Percentiles rank a stretch among this genome's conserved stretches.
phyloP scores from a whole-genome alignment of 1,140 invertebrate species.

The Samia ricini region DNA sequence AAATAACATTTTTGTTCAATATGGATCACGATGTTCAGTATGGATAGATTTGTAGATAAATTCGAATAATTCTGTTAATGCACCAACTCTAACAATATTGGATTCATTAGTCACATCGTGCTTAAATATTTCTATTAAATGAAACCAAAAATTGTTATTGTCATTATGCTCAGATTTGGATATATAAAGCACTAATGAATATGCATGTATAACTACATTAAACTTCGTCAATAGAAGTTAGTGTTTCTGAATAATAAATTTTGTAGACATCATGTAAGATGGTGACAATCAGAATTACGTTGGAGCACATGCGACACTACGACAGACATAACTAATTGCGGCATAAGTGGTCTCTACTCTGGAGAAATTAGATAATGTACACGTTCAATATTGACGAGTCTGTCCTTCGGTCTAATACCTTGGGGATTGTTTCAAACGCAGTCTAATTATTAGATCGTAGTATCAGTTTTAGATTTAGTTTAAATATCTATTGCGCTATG shows the following conservation, averaged over 20 bases:
- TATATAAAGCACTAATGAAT: too few species aligned
- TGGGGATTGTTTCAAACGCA: slow-evolving; percentile 32
- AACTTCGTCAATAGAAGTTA: background rate
- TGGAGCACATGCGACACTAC: slow-evolving; percentile 12
- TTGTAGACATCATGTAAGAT: background rate
- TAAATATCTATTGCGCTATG: too few species aligned
- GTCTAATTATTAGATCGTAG: slow-evolving; percentile 22
- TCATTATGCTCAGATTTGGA: too few species aligned
- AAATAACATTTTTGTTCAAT: too few species aligned
- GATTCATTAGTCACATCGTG: too few species aligned
- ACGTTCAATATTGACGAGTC: slow-evolving; percentile 37
- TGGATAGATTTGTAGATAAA: too few species aligned
- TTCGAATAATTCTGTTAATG: too few species aligned
- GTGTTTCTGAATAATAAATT: background rate
- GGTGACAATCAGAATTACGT: background rate
- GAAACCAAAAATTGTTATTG: too few species aligned
- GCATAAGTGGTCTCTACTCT: slow-evolving; percentile 38
- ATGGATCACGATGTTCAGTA: too few species aligned
- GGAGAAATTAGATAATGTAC: slow-evolving; percentile 51
- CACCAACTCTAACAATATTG: too few species aligned
- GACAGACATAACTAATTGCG: slow-evolving; percentile 38
- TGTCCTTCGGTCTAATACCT: slow-evolving; percentile 7
- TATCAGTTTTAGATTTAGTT: background rate
- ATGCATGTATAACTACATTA: too few species aligned
- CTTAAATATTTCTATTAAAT: too few species aligned